Percentiles rank a stretch among this genome's conserved stretches.
Evolutionary conservation across 2,797 vertebrate species (phyloP).

Genomic region (Melanotaenia nigrans): DNA sequence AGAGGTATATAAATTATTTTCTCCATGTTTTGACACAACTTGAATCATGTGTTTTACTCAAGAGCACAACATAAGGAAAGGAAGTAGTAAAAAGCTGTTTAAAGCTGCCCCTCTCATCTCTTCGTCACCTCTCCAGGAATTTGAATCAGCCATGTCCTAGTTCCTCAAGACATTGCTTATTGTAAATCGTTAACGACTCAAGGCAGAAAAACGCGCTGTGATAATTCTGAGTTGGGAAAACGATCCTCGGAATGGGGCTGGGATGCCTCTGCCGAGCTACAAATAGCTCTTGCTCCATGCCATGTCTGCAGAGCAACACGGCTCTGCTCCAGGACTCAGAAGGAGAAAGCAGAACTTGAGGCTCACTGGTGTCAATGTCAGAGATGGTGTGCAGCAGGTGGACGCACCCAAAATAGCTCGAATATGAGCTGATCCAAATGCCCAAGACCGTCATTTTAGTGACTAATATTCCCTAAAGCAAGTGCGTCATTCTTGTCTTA

Average conservation of each 20-base stretch:
- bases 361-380: constrained; percentile 21
- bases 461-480: constrained; percentile 28
- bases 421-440: constrained; percentile 36
- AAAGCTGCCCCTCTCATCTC: background rate
- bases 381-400: constrained; percentile 72
- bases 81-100: background rate
- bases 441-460: constrained; percentile 18
- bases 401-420: constrained; percentile 71
- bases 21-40: background rate
- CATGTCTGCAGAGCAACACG: constrained; percentile 11
- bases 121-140: constrained; percentile 11
- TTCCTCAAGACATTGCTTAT: background rate
- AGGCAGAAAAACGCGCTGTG: constrained; percentile 8
- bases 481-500: constrained; percentile 62
- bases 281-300: constrained; percentile 17
- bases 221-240: background rate
- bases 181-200: constrained; percentile 10
- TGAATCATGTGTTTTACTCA: constrained; percentile 9
- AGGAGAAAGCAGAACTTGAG: constrained; percentile 16
- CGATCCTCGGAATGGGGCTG: constrained; percentile 12
- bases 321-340: constrained; percentile 9
- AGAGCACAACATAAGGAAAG: background rate
- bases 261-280: constrained; percentile 1
- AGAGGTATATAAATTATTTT: background rate
- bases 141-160: background rate